Percentiles rank a stretch among this genome's conserved stretches.
These are phyloP conservation scores for Zoanthus solanderi DNA, from an alignment of 92 coral and sea anemone genomes.

Conservation along the genomic window DNA sequence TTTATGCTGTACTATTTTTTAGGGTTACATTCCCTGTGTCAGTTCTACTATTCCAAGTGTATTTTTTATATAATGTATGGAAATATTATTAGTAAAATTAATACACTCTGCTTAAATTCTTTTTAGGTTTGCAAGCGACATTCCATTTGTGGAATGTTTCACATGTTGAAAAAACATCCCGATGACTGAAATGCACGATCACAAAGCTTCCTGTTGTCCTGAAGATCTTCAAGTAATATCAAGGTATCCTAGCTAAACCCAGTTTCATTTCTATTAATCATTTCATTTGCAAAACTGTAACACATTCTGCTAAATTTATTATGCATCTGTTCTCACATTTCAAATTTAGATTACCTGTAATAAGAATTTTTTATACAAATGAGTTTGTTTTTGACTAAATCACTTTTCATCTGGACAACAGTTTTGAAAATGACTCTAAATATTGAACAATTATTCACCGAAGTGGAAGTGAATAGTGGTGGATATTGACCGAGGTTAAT, in stretches of 20 bases:
- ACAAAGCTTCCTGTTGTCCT: slow-evolving; percentile 6
- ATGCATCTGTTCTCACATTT: neutral
- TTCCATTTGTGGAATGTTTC: slow-evolving; percentile 1
- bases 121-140: slow-evolving; percentile 1
- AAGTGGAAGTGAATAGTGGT: no score
- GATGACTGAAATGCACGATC: slow-evolving; percentile 1
- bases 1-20: neutral
- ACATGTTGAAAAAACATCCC: slow-evolving; percentile 1
- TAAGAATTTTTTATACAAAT: neutral
- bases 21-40: slow-evolving; percentile 6
- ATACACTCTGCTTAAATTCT: neutral
- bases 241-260: neutral
- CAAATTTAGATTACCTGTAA: neutral
- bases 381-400: slow-evolving; percentile 2
- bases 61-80: slow-evolving; percentile 1
- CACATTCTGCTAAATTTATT: slow-evolving; percentile 1
- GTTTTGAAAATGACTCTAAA: neutral
- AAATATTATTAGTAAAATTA: neutral
- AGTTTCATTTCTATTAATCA: slow-evolving; percentile 1
- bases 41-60: neutral
- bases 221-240: slow-evolving; percentile 1
- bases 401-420: neutral
- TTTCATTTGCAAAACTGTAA: neutral
- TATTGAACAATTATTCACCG: no score
- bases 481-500: no score